phyloP scores from a whole-genome alignment of 1,140 invertebrate species.

The Harlomillsia oculata region DNA sequence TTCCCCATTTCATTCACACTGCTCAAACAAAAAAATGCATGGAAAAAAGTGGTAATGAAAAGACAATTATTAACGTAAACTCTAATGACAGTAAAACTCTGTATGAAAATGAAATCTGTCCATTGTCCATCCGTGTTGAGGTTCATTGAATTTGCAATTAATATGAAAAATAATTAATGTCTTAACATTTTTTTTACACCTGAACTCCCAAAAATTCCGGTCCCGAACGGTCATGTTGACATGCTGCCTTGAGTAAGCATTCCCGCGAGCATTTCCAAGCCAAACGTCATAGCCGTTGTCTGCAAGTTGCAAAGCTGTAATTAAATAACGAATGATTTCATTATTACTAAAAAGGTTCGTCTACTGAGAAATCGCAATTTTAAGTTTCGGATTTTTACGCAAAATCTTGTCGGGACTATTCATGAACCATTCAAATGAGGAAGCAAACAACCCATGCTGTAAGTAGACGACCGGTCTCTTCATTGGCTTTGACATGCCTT shows the following conservation, averaged over 20 bases:
- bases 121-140: too few relatives aligned
- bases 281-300: slow-evolving; percentile 38
- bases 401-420: slow-evolving; percentile 22
- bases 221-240: slow-evolving; percentile 13
- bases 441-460: slow-evolving; percentile 33
- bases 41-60: too few relatives aligned
- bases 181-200: slow-evolving; percentile 2
- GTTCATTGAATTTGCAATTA: too few relatives aligned
- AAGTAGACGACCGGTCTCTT: slow-evolving; percentile 25
- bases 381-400: too few relatives aligned
- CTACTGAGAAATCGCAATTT: too few relatives aligned
- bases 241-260: slow-evolving; percentile 39
- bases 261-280: slow-evolving; percentile 44
- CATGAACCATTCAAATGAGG: slow-evolving; percentile 28
- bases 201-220: slow-evolving; percentile 24
- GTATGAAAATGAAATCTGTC: too few relatives aligned
- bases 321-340: neutral
- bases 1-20: slow-evolving; percentile 31
- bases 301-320: slow-evolving; percentile 13
- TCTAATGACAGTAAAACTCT: too few relatives aligned
- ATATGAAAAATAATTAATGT: too few relatives aligned
- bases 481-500: neutral
- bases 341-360: too few relatives aligned
- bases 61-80: too few relatives aligned
- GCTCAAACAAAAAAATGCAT: too few relatives aligned